A percentile compares a stretch with the other conserved stretches of the same genome.
These are phyloP conservation scores for Drosophila mulleri DNA, from an alignment of 2,888 invertebrate genomes.

Conservation along the genomic window DNA sequence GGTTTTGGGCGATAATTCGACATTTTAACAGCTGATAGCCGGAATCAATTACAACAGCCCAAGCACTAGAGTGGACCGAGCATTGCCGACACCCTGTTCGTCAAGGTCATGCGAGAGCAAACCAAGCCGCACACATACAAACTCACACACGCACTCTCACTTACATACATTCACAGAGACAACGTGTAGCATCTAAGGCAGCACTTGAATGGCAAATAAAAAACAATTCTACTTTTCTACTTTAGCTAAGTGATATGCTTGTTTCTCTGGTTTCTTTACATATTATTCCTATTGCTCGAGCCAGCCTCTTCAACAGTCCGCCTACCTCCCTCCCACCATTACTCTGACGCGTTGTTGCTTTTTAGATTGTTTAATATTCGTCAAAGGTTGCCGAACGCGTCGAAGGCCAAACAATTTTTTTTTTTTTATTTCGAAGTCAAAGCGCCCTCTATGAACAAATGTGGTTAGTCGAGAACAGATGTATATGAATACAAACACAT, in stretches of 20 bases:
- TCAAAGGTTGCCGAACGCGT: conserved; percentile 78
- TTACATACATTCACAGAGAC: background rate
- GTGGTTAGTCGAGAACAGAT: conserved; percentile 17
- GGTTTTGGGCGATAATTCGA: conserved; percentile 40
- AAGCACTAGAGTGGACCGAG: conserved; percentile 23
- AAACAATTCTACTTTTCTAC: conserved; percentile 69
- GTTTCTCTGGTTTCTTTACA: conserved; percentile 76
- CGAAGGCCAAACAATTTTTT: conserved; percentile 72
- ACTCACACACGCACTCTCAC: background rate
- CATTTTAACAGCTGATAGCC: conserved; percentile 50
- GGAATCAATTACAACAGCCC: conserved; percentile 29
- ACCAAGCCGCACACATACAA: background rate
- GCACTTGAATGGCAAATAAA: conserved; percentile 47
- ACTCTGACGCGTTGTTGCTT: background rate
- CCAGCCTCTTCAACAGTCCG: conserved; percentile 20
- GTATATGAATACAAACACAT: conserved; percentile 1
- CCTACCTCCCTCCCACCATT: background rate
- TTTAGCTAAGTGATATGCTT: conserved; percentile 72
- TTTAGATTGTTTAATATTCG: conserved; percentile 79
- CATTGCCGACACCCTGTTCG: conserved; percentile 31
- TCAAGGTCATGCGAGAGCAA: conserved; percentile 43
- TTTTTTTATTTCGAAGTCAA: conserved; percentile 41
- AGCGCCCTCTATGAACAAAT: conserved; percentile 56
- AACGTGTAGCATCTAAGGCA: conserved; percentile 41
- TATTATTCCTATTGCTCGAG: conserved; percentile 55